Percentiles rank a stretch among this genome's conserved stretches.
phyloP scores from a whole-genome alignment of 2,888 invertebrate genomes.

The Dioctria rufipes region DNA sequence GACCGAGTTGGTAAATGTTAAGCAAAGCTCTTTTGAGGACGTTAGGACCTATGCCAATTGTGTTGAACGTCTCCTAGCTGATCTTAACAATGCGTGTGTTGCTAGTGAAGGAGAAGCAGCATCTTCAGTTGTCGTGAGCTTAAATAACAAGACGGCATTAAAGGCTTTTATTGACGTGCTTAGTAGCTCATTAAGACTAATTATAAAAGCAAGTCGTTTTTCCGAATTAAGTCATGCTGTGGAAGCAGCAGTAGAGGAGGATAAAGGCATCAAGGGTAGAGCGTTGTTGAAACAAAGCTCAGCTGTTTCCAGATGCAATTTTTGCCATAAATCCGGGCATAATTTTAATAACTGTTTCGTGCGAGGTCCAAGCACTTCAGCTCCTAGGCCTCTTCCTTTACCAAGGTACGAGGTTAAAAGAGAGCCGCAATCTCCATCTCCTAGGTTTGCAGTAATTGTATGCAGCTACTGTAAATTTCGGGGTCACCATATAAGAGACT shows the following conservation, averaged over 20 bases:
- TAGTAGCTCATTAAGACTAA: neutral
- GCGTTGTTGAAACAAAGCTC: too few species aligned
- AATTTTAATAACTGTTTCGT: too few species aligned
- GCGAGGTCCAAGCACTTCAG: too few species aligned
- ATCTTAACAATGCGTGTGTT: conserved; percentile 9
- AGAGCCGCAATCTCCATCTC: neutral
- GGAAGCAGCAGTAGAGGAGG: conserved; percentile 20
- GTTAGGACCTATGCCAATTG: neutral
- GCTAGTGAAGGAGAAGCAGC: conserved; percentile 6
- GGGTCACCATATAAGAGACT: neutral
- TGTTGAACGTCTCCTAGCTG: neutral
- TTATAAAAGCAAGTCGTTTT: conserved; percentile 41
- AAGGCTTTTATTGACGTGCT: conserved; percentile 33
- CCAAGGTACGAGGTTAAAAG: neutral
- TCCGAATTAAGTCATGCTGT: conserved; percentile 4
- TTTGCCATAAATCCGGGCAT: too few species aligned
- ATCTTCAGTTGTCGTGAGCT: neutral
- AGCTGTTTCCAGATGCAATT: too few species aligned
- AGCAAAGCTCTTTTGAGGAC: neutral
- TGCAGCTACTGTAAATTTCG: neutral
- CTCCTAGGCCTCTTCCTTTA: neutral
- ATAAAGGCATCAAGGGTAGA: neutral
- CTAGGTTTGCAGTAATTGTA: neutral
- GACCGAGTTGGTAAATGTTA: neutral
- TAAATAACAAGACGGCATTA: conserved; percentile 36